Conservation (phyloP, 2,113 vertebrate genomes). For the Cranoglanis bouderius region DNA sequence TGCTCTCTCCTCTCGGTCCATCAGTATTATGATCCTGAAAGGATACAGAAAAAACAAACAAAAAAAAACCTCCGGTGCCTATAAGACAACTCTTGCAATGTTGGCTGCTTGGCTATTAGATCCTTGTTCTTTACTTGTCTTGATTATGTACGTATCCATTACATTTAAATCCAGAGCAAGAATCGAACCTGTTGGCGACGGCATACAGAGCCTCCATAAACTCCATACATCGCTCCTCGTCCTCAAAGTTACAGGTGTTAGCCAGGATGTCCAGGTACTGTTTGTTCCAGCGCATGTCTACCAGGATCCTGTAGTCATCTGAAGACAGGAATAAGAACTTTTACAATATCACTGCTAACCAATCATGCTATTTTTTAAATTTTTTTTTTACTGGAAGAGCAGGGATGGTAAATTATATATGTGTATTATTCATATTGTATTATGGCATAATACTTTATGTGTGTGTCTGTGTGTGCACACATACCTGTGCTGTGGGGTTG, state of each 20-base stretch:
- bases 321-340: slow-evolving; percentile 9
- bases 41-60: background rate
- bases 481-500: slow-evolving; percentile 86
- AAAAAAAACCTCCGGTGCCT: background rate
- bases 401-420: background rate
- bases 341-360: background rate
- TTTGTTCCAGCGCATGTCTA: slow-evolving; percentile 97
- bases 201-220: slow-evolving; percentile 85
- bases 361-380: no score
- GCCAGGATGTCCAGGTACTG: slow-evolving; percentile 89
- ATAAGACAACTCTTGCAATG: background rate
- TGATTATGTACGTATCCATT: background rate
- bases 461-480: background rate
- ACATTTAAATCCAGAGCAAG: background rate
- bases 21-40: slow-evolving; percentile 82
- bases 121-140: background rate
- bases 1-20: slow-evolving; percentile 83
- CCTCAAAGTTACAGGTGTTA: slow-evolving; percentile 86
- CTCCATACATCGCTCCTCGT: slow-evolving; percentile 80
- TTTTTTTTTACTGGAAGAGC: background rate
- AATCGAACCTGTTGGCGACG: slow-evolving; percentile 83
- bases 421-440: background rate
- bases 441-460: background rate
- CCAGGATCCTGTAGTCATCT: slow-evolving; percentile 88
- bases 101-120: background rate